These are phyloP conservation scores for Glareola pratincola DNA, from an alignment of 2,113 vertebrate species.

Conservation along the genomic window DNA sequence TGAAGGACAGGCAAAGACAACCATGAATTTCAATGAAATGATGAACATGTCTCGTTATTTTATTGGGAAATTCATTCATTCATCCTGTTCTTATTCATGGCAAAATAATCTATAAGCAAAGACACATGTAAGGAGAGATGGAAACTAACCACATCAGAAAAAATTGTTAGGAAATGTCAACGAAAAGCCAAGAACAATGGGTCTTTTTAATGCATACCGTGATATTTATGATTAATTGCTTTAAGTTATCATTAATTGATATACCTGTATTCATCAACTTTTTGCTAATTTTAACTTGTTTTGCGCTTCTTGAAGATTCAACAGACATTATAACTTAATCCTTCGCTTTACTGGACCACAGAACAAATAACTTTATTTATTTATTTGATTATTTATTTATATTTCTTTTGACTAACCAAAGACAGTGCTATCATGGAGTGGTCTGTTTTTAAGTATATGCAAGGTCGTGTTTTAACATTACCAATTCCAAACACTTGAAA, in stretches of 20 bases:
- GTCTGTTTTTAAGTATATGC: background rate
- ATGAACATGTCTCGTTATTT: background rate
- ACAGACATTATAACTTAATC: background rate
- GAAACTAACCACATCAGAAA: background rate
- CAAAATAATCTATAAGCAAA: background rate
- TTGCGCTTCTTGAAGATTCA: background rate
- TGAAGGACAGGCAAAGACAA: slow-evolving; percentile 32
- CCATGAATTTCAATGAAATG: background rate
- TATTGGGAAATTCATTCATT: background rate
- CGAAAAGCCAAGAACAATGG: background rate
- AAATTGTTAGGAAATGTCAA: background rate
- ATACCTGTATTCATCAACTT: background rate
- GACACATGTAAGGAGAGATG: background rate
- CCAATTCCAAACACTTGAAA: background rate
- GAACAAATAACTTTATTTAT: background rate
- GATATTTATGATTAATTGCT: background rate
- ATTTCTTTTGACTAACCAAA: background rate
- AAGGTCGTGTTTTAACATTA: background rate
- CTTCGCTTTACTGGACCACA: background rate
- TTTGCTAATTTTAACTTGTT: background rate
- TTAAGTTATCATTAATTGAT: background rate
- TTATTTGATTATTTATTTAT: background rate
- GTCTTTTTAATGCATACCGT: background rate
- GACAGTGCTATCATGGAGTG: background rate
- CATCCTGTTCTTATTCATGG: background rate